Evolutionary conservation across 2,113 vertebrate species (phyloP).

Genomic region (Condylura cristata): DNA sequence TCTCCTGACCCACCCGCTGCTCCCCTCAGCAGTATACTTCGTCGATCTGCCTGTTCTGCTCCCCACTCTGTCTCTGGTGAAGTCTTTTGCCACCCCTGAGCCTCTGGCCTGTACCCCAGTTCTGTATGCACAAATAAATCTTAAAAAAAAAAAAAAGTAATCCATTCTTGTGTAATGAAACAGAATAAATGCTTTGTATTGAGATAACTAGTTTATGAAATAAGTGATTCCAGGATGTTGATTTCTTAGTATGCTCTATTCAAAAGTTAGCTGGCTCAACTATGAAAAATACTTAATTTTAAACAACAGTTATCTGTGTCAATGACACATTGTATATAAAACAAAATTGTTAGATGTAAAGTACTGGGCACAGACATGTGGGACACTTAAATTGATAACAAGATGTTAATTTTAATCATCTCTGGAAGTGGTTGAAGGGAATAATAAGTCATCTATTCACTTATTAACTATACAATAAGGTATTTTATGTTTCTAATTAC

Average conservation of each 20-base stretch:
- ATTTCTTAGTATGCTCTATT: not conserved
- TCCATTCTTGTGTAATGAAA: not conserved
- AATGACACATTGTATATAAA: not conserved
- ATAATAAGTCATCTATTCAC: not conserved
- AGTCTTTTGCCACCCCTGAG: too few species aligned
- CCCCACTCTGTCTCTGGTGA: too few species aligned
- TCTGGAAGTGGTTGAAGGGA: not conserved
- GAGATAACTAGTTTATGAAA: slow-evolving; percentile 12
- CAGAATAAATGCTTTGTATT: not conserved
- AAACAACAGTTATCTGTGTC: not conserved
- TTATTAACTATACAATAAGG: not conserved
- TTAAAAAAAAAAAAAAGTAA: too few species aligned
- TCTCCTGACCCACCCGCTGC: too few species aligned
- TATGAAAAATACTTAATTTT: slow-evolving; percentile 1
- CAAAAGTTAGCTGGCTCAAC: slow-evolving; percentile 10
- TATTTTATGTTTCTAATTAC: slow-evolving; percentile 1
- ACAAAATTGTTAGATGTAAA: not conserved
- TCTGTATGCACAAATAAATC: too few species aligned
- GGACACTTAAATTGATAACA: not conserved
- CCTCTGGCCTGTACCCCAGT: too few species aligned
- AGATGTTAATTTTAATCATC: slow-evolving; percentile 3
- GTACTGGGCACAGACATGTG: not conserved
- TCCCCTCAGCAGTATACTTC: too few species aligned
- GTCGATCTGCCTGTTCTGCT: too few species aligned
- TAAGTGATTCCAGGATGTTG: slow-evolving; percentile 9